Percentiles rank a stretch among this genome's conserved stretches.
Evolutionary conservation across 2,888 invertebrate genomes (phyloP).

Genomic region (Drosophila picticornis): DNA sequence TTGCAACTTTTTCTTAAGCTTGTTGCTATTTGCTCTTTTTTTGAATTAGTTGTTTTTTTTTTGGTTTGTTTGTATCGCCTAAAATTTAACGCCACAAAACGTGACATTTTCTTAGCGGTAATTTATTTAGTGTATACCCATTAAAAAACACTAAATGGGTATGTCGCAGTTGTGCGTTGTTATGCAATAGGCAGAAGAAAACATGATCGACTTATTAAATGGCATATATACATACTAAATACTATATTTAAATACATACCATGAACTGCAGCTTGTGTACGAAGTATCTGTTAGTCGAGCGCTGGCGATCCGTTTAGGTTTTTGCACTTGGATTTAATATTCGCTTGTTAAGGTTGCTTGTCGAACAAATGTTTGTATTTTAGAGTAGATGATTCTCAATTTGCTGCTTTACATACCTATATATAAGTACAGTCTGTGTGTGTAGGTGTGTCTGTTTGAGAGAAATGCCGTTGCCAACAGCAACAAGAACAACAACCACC

Average conservation of each 20-base stretch:
- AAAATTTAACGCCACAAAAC: constrained; percentile 1
- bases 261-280: neutral
- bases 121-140: neutral
- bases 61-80: neutral
- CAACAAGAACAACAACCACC: constrained; percentile 29
- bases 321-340: constrained; percentile 23
- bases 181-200: neutral
- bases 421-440: constrained; percentile 10
- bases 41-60: neutral
- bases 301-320: neutral
- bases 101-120: constrained; percentile 2
- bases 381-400: constrained; percentile 34
- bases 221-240: neutral
- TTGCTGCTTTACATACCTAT: constrained; percentile 52
- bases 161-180: neutral
- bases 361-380: constrained; percentile 1
- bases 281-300: constrained; percentile 8
- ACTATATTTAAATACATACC: neutral
- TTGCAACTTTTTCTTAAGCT: neutral
- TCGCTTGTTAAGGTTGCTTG: constrained; percentile 31
- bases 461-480: constrained; percentile 66
- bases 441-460: constrained; percentile 46
- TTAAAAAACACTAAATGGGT: neutral
- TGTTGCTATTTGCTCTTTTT: neutral
- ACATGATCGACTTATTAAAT: neutral